These are phyloP conservation scores for Phragmatobia fuliginosa DNA, from an alignment of 2,888 invertebrate species.

Conservation along the genomic window DNA sequence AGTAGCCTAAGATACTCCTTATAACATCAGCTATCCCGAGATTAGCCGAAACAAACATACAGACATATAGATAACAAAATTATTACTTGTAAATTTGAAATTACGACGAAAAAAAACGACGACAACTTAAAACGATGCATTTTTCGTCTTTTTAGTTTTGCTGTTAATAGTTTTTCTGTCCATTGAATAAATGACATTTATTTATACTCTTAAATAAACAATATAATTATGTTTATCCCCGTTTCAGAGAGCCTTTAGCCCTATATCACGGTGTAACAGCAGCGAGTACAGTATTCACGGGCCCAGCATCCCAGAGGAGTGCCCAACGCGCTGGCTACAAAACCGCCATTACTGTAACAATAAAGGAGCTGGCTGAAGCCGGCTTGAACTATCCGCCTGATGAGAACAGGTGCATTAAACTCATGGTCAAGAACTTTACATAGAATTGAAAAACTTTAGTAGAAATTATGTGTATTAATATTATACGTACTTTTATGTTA, in stretches of 20 bases:
- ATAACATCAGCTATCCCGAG: too few species aligned
- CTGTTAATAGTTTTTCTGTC: too few species aligned
- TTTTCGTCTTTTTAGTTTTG: too few species aligned
- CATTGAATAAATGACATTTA: neutral
- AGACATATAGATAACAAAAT: too few species aligned
- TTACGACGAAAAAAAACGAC: too few species aligned
- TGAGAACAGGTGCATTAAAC: slow-evolving; percentile 60
- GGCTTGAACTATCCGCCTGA: slow-evolving; percentile 67
- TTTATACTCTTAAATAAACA: neutral
- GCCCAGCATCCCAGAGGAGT: slow-evolving; percentile 68
- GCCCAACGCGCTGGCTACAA: slow-evolving; percentile 65
- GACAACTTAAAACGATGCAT: too few species aligned
- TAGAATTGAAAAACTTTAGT: slow-evolving; percentile 52
- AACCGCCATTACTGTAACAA: slow-evolving; percentile 52
- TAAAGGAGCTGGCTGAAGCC: slow-evolving; percentile 62
- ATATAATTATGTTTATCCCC: neutral
- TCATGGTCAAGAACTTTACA: slow-evolving; percentile 68
- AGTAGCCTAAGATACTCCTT: too few species aligned
- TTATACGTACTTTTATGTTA: too few species aligned
- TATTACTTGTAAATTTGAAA: too few species aligned
- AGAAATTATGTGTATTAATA: too few species aligned
- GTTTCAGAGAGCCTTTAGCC: slow-evolving; percentile 66
- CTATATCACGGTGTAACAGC: slow-evolving; percentile 60
- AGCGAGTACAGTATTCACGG: slow-evolving; percentile 72
- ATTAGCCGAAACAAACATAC: too few species aligned